Conservation (phyloP, 2,797 vertebrate genomes). For the Girardinus metallicus region DNA sequence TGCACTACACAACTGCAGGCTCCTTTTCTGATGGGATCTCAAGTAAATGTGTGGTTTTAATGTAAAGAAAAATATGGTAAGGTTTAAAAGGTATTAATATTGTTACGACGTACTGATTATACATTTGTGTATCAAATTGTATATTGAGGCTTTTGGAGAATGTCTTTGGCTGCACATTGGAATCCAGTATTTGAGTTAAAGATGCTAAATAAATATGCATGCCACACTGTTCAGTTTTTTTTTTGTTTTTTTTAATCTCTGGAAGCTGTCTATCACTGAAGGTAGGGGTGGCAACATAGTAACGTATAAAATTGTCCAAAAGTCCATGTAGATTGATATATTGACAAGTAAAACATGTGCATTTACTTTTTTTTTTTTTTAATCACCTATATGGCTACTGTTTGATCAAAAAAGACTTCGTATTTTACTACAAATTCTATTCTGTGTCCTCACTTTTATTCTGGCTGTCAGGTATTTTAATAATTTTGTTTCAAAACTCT, state of each 20-base stretch:
- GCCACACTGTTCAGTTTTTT: not conserved
- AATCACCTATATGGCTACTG: not conserved
- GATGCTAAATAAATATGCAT: not conserved
- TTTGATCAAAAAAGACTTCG: not conserved
- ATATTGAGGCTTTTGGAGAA: not conserved
- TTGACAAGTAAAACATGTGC: not conserved
- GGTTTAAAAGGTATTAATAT: not conserved
- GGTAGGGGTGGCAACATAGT: not conserved
- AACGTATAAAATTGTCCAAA: not conserved
- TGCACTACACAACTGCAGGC: not conserved
- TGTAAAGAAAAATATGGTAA: not conserved
- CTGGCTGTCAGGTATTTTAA: not conserved
- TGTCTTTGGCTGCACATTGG: not conserved
- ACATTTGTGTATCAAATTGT: not conserved
- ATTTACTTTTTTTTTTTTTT: not conserved
- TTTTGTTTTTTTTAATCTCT: not conserved
- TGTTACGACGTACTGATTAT: not conserved
- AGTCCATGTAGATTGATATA: not conserved
- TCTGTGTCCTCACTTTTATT: not conserved
- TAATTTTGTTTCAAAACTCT: not conserved
- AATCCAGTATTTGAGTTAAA: not conserved
- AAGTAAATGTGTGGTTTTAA: not conserved
- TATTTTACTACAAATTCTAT: not conserved
- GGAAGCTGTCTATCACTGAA: not conserved
- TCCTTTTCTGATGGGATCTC: not conserved